Conservation (phyloP, 2,888 invertebrate genomes). For the Plebejus anna region DNA sequence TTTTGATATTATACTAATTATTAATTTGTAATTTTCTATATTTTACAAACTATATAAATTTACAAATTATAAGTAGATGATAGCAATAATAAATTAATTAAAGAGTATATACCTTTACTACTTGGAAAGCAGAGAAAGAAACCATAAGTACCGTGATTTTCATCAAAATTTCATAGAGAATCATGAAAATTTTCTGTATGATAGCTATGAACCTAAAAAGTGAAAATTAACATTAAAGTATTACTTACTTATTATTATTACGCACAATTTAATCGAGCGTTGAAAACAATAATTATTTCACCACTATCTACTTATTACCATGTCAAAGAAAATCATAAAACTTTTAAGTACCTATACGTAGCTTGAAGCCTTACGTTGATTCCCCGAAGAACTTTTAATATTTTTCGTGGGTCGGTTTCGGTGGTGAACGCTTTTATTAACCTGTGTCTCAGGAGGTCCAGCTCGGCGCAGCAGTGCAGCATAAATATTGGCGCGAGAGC, state of each 20-base stretch:
- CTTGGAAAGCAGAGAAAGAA: conserved; percentile 56
- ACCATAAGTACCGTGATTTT: conserved; percentile 57
- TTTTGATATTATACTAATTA: background rate
- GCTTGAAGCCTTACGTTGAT: conserved; percentile 53
- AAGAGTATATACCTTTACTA: conserved; percentile 48
- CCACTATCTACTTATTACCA: too few species aligned
- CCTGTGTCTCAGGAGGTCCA: conserved; percentile 52
- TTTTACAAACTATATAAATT: too few species aligned
- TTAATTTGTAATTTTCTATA: too few species aligned
- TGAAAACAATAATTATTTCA: too few species aligned
- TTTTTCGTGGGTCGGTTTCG: conserved; percentile 40
- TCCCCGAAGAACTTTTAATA: conserved; percentile 46
- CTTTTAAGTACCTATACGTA: conserved; percentile 46
- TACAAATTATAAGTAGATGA: background rate
- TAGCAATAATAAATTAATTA: background rate
- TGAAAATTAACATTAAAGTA: too few species aligned
- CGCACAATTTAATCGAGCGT: too few species aligned
- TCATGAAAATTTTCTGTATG: conserved; percentile 42
- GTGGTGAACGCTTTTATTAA: conserved; percentile 47
- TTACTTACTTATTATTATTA: too few species aligned
- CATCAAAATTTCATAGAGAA: conserved; percentile 59
- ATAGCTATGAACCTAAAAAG: conserved; percentile 34
- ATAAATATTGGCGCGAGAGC: conserved; percentile 62
- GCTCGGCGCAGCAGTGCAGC: conserved; percentile 58
- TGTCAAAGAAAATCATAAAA: conserved; percentile 36